Evolutionary conservation across 2,888 invertebrate genomes (phyloP).

Genomic region (Elmis aenea): DNA sequence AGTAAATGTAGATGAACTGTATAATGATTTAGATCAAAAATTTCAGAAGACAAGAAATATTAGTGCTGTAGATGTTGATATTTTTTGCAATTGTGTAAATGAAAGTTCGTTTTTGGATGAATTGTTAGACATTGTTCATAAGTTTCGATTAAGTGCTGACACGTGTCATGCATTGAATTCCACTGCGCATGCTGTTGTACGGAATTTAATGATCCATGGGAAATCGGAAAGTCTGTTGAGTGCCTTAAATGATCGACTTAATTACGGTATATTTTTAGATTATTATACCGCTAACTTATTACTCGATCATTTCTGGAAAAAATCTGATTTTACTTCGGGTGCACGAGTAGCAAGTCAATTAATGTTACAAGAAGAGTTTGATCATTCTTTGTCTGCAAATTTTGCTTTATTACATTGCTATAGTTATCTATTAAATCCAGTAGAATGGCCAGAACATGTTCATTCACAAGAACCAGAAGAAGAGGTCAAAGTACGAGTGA

Average conservation of each 20-base stretch:
- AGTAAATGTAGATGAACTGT: constrained; percentile 64
- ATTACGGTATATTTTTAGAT: constrained; percentile 91
- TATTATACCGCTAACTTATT: constrained; percentile 71
- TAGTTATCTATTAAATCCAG: constrained; percentile 58
- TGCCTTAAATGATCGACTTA: constrained; percentile 73
- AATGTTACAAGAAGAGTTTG: constrained; percentile 86
- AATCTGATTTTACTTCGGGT: constrained; percentile 64
- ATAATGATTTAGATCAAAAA: constrained; percentile 63
- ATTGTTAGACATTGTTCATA: constrained; percentile 65
- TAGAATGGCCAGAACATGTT: constrained; percentile 44
- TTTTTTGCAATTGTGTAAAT: constrained; percentile 67
- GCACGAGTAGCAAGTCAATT: constrained; percentile 70
- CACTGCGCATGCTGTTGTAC: constrained; percentile 75
- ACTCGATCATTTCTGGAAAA: constrained; percentile 71
- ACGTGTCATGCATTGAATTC: constrained; percentile 69
- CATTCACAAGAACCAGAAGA: constrained; percentile 45
- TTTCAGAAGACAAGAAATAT: constrained; percentile 58
- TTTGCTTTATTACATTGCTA: constrained; percentile 72
- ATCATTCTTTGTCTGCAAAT: constrained; percentile 62
- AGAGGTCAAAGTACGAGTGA: constrained; percentile 60
- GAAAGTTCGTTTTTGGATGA: constrained; percentile 61
- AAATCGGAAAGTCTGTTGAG: constrained; percentile 61
- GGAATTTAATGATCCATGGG: constrained; percentile 53
- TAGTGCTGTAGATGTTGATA: constrained; percentile 76
- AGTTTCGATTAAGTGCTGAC: constrained; percentile 67